phyloP scores from a whole-genome alignment of 2,888 invertebrate genomes.

The Rhopalosiphum nymphaeae region DNA sequence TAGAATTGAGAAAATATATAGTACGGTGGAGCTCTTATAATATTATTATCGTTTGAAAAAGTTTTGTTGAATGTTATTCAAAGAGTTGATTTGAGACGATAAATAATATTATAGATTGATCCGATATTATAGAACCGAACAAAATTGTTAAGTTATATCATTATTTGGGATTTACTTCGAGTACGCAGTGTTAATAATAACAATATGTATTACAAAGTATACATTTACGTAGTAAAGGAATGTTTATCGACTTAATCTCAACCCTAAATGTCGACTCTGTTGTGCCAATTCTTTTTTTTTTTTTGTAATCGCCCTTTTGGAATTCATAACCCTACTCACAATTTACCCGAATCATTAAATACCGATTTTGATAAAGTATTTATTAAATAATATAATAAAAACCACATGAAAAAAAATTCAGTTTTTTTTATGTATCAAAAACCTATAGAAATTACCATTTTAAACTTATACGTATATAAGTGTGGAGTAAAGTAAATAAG shows the following conservation, averaged over 20 bases:
- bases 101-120: neutral
- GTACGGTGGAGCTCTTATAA: neutral
- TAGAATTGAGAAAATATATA: neutral
- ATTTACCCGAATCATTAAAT: neutral
- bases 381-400: neutral
- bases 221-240: neutral
- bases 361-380: no score
- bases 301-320: neutral
- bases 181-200: neutral
- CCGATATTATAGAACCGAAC: neutral
- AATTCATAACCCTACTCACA: neutral
- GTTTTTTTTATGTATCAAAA: neutral
- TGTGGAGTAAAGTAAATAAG: neutral
- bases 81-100: neutral
- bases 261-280: neutral
- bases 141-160: neutral
- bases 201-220: neutral
- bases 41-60: neutral
- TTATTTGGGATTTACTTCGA: neutral
- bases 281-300: neutral
- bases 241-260: neutral
- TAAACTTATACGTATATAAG: neutral
- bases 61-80: neutral
- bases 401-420: no score
- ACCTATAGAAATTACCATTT: neutral